Evolutionary conservation across 2,113 vertebrate species (phyloP).

Genomic region (Catharus bicknelli): DNA sequence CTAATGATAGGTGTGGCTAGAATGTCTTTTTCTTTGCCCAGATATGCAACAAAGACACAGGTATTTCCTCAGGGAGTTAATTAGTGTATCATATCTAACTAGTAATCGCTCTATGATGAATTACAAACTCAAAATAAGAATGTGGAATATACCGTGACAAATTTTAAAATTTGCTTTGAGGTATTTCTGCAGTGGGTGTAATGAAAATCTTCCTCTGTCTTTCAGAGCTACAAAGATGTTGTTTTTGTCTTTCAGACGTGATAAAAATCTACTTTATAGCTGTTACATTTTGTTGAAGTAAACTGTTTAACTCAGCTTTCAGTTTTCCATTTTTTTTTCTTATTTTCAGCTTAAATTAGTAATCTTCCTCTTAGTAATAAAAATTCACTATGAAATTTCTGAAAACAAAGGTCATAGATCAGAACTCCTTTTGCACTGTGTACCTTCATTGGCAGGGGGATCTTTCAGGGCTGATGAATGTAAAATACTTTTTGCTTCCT

Average conservation of each 20-base stretch:
- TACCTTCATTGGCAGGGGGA: background rate
- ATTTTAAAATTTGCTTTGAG: conserved; percentile 42
- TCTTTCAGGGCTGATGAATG: background rate
- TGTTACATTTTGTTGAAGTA: conserved; percentile 15
- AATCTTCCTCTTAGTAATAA: background rate
- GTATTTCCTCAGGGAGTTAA: conserved; percentile 57
- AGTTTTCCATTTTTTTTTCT: background rate
- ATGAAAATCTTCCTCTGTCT: conserved; percentile 39
- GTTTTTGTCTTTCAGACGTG: background rate
- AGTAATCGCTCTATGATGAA: conserved; percentile 31
- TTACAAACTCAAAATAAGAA: conserved; percentile 57
- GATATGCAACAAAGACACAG: conserved; percentile 16
- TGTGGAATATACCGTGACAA: conserved; percentile 42
- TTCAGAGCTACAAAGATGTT: conserved; percentile 1
- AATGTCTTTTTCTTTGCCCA: conserved; percentile 52
- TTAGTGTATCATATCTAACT: conserved; percentile 56
- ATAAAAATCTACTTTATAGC: conserved; percentile 6
- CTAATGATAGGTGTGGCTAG: conserved; percentile 44
- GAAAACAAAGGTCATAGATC: background rate
- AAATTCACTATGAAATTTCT: background rate
- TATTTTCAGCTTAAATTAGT: conserved; percentile 21
- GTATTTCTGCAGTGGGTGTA: conserved; percentile 38
- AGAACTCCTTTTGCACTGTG: background rate
- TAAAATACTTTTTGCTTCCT: background rate
- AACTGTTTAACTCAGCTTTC: background rate